These are phyloP conservation scores for Lepidostoma basale DNA, from an alignment of 1,140 invertebrate genomes.

Conservation along the genomic window DNA sequence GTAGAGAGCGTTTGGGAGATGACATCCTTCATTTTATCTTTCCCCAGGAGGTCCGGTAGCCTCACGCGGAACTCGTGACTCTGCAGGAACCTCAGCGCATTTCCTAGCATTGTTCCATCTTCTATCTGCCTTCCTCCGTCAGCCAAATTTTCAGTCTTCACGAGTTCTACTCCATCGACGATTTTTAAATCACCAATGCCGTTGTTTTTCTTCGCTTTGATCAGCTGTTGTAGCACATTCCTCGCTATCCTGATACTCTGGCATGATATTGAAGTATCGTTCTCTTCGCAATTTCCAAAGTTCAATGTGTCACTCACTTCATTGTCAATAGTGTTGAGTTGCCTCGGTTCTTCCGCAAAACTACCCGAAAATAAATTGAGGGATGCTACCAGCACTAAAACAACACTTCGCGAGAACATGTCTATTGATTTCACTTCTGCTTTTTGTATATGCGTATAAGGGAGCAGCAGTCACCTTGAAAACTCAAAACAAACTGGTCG, in stretches of 20 bases:
- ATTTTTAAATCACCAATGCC: conserved; percentile 59
- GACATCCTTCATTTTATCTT: conserved; percentile 54
- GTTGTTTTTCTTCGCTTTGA: conserved; percentile 49
- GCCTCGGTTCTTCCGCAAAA: conserved; percentile 15
- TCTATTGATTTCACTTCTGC: neutral
- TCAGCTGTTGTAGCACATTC: conserved; percentile 56
- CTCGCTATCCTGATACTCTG: conserved; percentile 59
- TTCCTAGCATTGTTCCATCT: conserved; percentile 60
- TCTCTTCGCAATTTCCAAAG: conserved; percentile 46
- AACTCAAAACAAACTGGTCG: conserved; percentile 29
- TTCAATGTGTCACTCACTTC: conserved; percentile 23
- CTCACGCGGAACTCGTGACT: conserved; percentile 73
- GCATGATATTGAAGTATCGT: conserved; percentile 56
- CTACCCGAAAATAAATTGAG: neutral
- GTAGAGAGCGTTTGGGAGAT: conserved; percentile 54
- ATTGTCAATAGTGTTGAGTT: conserved; percentile 35
- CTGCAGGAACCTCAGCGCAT: conserved; percentile 69
- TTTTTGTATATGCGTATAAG: neutral
- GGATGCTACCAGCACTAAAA: neutral
- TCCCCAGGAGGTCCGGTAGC: conserved; percentile 67
- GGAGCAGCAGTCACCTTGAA: conserved; percentile 9
- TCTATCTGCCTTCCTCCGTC: conserved; percentile 59
- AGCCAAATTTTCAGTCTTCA: conserved; percentile 58
- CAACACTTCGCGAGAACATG: neutral
- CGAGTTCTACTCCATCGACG: conserved; percentile 67